These are phyloP conservation scores for Indicator maculatus DNA, from an alignment of 2,113 vertebrate genomes.

Conservation along the genomic window DNA sequence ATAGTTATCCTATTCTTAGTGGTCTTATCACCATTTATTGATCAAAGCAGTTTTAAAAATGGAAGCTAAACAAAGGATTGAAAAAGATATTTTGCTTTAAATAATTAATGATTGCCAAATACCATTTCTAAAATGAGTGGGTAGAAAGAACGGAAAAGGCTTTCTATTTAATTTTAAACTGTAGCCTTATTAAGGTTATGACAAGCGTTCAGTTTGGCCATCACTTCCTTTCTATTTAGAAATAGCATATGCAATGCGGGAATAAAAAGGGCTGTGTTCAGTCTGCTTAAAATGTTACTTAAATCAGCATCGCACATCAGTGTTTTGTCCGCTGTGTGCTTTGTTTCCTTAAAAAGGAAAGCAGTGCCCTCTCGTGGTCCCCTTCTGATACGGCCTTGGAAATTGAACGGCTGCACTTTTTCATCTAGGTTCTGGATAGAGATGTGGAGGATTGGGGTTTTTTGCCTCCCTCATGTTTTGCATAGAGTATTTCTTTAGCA, in stretches of 20 bases:
- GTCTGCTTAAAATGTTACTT: neutral
- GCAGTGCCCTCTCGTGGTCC: slow-evolving; percentile 76
- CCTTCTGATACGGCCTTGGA: neutral
- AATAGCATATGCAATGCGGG: neutral
- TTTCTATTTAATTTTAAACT: neutral
- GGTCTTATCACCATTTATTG: slow-evolving; percentile 13
- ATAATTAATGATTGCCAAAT: neutral
- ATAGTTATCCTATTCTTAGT: slow-evolving; percentile 44
- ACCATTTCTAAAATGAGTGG: neutral
- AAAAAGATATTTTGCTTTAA: neutral
- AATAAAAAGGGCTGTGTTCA: neutral
- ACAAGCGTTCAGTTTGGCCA: neutral
- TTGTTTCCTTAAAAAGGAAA: neutral
- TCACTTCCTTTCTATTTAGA: neutral
- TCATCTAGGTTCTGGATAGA: neutral
- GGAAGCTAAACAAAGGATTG: neutral
- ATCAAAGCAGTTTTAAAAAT: neutral
- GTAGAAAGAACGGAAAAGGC: neutral
- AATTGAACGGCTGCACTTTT: neutral
- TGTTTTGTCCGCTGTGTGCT: neutral
- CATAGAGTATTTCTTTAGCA: neutral
- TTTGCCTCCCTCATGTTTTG: neutral
- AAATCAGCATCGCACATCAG: neutral
- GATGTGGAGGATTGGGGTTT: neutral
- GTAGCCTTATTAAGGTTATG: neutral